Base-by-base conservation (phyloP, 2,113 vertebrate species). In the Zosterops pallidus region DNA sequence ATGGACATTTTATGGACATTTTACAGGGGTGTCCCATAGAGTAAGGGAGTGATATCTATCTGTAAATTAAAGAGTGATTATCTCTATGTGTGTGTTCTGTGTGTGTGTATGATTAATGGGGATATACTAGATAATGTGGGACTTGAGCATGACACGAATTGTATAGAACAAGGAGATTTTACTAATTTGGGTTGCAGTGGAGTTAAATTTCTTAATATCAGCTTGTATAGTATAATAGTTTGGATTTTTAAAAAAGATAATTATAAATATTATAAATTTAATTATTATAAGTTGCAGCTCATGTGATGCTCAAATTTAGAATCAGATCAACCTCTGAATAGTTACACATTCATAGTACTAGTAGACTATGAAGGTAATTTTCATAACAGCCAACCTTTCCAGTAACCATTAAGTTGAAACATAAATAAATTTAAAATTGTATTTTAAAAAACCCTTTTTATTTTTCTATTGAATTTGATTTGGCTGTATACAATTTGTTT, bases 1-100 rank as follows among this genome's bases (percentile, higher is more conserved):
- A 5, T 25, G 33, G 9, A 8, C 22, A 6, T 85, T 89, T 63
- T 24, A 39, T 24, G 8, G 52, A 39, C 6, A 21, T 80, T 77
- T 90, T 62, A 62, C 25, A 28, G 14, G 29, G 6, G 11, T 22
- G 0, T 37, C 14, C 9, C 0, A 1, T 39, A 64, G 16, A 35
- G 5, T 42, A 39, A 79, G 14, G 11, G 53, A 42, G 29, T 55
- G 7, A 5, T 53, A 63, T 14, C 12, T 65, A 8, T 65, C 25
- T 60, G 3, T n/a, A 25, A 63, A 72, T 55, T 57, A 67, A 88
- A 82, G 11, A 14, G n/a, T 9, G 28, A 33, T 6, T 18, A 37
- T 16, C 23, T 33, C 21, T 20, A 23, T 12, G 25, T 53, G 42
- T 22, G 50, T 55, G 7, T 25, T 25, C 19, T 12, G 16, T 23